Evolutionary conservation across 2,888 invertebrate species (phyloP), one percentile per base, ranked within the genome.

Genomic region (Sabatieria punctata): DNA sequence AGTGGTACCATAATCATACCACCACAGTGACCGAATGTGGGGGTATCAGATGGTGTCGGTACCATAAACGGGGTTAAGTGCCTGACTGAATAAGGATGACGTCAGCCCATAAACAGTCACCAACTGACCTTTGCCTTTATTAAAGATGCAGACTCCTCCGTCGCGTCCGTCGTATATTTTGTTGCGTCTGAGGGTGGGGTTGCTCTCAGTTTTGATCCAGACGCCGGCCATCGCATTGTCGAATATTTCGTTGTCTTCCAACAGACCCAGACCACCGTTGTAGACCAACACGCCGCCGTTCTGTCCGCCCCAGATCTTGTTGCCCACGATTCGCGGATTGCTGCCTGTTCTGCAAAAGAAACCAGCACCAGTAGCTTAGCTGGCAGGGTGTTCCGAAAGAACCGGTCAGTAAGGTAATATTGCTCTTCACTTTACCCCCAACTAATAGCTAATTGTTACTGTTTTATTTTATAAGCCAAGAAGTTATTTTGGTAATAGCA

Each of bases 241-340:
- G 69, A 88, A 88, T 67, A 91, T 89, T 66, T 89, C 88, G 70
- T 89, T 89, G 67, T 88, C 86, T 68, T 89, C 89, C 55, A 88
- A 70, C 30, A 30, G 8, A 15, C 30, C 30, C 30, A 30, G 30
- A 30, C 30, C 30, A 15, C 21, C 22, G 39, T 38, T 38, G 39
- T 22, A 38, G 8, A 30, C 30, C 30, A 30, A 30, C 8, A 30
- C 30, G 23, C 30, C 30, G 8, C 30, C 11, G 48, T 97, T 97
- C 71, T 97, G 95, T 1, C 95, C 95, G 46, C 95, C 97, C 97
- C 97, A 97, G 60, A 97, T 97, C 72, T 95, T 95, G 71, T 97
- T 97, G 52, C 89, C 85, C 53, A 85, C 75, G 60, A 95, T 95
- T 51, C 89, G 81, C 35, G 95, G 95, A 73, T 95, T 95, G 65